Base-by-base conservation (phyloP, 2,797 vertebrate genomes). In the Dryobates pubescens region DNA sequence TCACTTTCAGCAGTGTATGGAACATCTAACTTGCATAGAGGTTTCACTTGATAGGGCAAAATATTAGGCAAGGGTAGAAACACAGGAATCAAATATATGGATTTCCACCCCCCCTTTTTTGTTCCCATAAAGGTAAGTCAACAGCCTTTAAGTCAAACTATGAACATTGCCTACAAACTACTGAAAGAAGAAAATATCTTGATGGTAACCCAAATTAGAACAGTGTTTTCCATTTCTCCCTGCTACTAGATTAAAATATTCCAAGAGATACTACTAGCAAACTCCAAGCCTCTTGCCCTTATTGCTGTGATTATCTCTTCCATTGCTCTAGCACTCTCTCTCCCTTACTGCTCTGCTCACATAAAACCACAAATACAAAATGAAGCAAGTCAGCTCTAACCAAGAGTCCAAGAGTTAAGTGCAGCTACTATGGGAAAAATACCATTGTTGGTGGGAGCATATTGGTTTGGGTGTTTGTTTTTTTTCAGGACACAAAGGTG, bases 181-280 rank as follows among this genome's bases (percentile, higher is more conserved):
- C 27, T 74, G 63, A 93, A 82, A 82, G 73, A 85, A 76, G 79
- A 78, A 83, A 86, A 76, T 15, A 56, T 76, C 64, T 84, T 85
- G 36, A 90, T 70, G 23, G 53, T 61, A 89, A 85, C 89, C 89
- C 63, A 94, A 83, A 91, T 84, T 62, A 61, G 19, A 81, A 81
- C 3, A 70, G 20, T 9, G 19, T 24, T 86, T 38, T 79, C 70
- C 67, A 26, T 72, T 92, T 76, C 34, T 67, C 30, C 56, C 13
- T 17, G 36, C 32, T 58, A 15, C 59, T 70, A 64, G 8, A 29
- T 74, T 90, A 74, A 95, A 93, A 79, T 65, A 78, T 76, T 83
- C 71, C 24, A 89, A 61, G 43, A 80, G 75, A 63, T 87, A 32
- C 14, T 34, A 72, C 59, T 5, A 81, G 30, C 7, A 54, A 94